Conservation (phyloP, 2,113 vertebrate genomes). For the Periophthalmus modestus region DNA sequence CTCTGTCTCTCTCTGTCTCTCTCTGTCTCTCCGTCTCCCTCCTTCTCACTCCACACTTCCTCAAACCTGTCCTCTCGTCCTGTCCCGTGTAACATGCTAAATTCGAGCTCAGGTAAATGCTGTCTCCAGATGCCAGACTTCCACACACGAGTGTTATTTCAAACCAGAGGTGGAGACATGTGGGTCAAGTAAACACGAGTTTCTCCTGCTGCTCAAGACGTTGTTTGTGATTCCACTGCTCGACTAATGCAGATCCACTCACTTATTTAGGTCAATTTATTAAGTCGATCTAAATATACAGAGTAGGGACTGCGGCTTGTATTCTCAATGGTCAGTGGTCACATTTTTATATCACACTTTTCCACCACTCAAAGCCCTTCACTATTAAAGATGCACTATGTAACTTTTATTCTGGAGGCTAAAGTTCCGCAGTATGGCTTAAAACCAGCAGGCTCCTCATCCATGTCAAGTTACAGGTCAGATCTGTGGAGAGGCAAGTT, state of each 20-base stretch:
- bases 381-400: no score
- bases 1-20: no score
- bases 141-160: slow-evolving; percentile 40
- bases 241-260: background rate
- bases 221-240: background rate
- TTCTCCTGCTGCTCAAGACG: background rate
- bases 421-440: no score
- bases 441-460: no score
- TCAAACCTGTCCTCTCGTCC: slow-evolving; percentile 20
- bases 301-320: no score
- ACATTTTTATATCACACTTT: no score
- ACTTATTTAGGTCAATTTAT: background rate
- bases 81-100: slow-evolving; percentile 5
- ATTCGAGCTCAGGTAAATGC: slow-evolving; percentile 44
- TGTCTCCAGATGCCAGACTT: slow-evolving; percentile 62
- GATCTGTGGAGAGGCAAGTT: no score
- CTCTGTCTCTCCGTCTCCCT: background rate
- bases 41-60: slow-evolving; percentile 8
- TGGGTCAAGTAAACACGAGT: background rate
- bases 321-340: no score
- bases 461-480: no score
- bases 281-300: background rate
- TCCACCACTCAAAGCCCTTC: no score
- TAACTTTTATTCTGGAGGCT: no score
- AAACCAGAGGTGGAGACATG: background rate